Base-by-base conservation (phyloP, 2,113 vertebrate genomes). In the Jaculus jaculus region DNA sequence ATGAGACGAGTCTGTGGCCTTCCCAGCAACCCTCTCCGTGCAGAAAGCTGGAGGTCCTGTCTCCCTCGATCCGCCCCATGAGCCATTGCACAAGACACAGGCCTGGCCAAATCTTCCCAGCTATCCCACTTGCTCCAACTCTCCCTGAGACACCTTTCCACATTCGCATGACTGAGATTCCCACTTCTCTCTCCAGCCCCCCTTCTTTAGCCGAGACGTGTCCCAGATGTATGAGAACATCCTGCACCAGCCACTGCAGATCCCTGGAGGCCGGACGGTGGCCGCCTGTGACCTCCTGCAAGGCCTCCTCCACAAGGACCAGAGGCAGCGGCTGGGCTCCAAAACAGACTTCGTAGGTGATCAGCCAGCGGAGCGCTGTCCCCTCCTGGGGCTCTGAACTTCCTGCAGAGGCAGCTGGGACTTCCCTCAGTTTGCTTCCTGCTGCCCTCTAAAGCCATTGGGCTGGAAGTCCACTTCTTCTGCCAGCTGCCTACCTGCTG, bases 211-310 rank as follows among this genome's bases (percentile, higher is more conserved):
- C 92, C 98, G 96, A 32, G 99, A 99, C 9, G 97, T 99, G 2
- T 97, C 98, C 92, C 99, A 99, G 98, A 99, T 99, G 99, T 99
- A 99, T 4, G 99, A 99, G 11, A 99, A 98, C 74, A 99, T 99
- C 95, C 98, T 99, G 68, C 98, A 99, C 96, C 99, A 99, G 96
- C 98, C 99, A 0, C 98, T 99, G 21, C 98, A 98, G 24, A 98
- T 99, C 93, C 99, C 98, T 1, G 98, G 98, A n/a, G 99, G 98
- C 77, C 99, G 98, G 97, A 99, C 99, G 0, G 98, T 98, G 8
- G 99, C 99, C 0, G 98, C 99, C 92, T 98, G 98, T 34, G 98
- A 99, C 95, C 98, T 99, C 89, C 98, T 99, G 66, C 95, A 98
- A 34, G 98, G 99, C 42, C 99, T 99, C 47, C 98, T 99, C 71